Base-by-base conservation (phyloP, 2,888 invertebrate genomes). In the Camptogramma bilineatum region DNA sequence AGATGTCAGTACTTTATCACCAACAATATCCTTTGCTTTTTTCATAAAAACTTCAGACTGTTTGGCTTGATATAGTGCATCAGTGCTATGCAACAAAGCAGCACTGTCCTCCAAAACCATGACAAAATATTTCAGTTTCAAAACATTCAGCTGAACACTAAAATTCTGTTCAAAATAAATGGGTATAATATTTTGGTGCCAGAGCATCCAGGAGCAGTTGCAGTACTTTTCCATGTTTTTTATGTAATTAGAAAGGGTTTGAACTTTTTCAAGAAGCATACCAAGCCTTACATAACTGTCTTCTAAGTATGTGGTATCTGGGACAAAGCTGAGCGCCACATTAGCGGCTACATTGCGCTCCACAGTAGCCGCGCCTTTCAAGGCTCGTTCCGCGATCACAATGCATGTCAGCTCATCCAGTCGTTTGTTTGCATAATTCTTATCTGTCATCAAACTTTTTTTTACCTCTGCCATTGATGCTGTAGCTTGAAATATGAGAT, bases 131-230 rank as follows among this genome's bases (percentile, higher is more conserved):
- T 90, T 91, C 19, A 96, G 86, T 83, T 95, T 94, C 44, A 95
- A 88, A 57, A 95, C 92, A 89, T 96, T 96, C 19, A 94, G 84
- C 71, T 96, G 95, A 65, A 94, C 94, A 67, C 95, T 94, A 71
- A 96, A 95, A 70, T 96, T 91, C 81, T 96, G 96, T 67, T 95
- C 94, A 73, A 97, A 95, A 86, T 97, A 97, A 53, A 96, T 94
- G 0, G 96, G 95, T 56, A 97, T 91, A 57, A 97, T 93, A 71
- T 96, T 95, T 79, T 96, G 95, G 87, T 98, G 97, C 96, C 97
- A 97, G 81, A 96, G 95, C 57, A 98, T 87, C 88, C 97, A 96
- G 39, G 96, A 95, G 75, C 96, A 96, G 81, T 97, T 95, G 83
- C 96, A 96, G 21, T 95, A 92, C 66, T 89, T 87, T 52, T 94